A percentile compares a stretch with the other conserved stretches of the same genome.
phyloP scores from a whole-genome alignment of 2,113 vertebrate genomes.

The Sylvia atricapilla region DNA sequence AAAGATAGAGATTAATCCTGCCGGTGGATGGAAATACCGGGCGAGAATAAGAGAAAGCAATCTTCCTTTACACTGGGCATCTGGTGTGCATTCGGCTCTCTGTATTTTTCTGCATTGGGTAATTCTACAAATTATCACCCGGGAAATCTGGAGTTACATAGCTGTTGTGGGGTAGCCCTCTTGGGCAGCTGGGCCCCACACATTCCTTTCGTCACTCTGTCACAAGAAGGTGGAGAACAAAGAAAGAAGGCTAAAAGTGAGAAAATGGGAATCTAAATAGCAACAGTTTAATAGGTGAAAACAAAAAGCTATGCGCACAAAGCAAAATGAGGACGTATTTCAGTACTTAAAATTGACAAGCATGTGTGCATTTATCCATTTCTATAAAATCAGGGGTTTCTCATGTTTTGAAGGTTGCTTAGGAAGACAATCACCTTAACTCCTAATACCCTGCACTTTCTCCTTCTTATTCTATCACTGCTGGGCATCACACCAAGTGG shows the following conservation, averaged over 20 bases:
- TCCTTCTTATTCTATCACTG: not conserved
- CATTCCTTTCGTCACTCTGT: rapidly evolving
- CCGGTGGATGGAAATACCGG: rapidly evolving
- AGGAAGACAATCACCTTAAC: rapidly evolving
- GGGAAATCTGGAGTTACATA: no score
- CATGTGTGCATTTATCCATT: not conserved
- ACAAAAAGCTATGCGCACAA: not conserved
- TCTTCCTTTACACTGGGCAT: rapidly evolving
- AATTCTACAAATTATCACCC: not conserved
- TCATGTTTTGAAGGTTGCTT: rapidly evolving
- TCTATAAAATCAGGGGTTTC: not conserved
- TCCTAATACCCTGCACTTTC: rapidly evolving
- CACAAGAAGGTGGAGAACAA: no score
- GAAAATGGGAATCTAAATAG: not conserved
- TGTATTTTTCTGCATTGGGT: rapidly evolving
- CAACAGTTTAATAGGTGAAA: not conserved
- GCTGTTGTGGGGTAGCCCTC: rapidly evolving
- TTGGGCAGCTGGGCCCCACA: rapidly evolving
- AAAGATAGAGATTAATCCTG: rapidly evolving
- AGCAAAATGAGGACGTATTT: not conserved
- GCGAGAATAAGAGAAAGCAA: not conserved
- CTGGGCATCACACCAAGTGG: rapidly evolving
- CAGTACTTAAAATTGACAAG: rapidly evolving
- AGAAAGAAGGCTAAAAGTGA: not conserved
- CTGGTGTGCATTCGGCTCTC: rapidly evolving